phyloP scores from a whole-genome alignment of 2,888 invertebrate species.

The Corbicula japonica region DNA sequence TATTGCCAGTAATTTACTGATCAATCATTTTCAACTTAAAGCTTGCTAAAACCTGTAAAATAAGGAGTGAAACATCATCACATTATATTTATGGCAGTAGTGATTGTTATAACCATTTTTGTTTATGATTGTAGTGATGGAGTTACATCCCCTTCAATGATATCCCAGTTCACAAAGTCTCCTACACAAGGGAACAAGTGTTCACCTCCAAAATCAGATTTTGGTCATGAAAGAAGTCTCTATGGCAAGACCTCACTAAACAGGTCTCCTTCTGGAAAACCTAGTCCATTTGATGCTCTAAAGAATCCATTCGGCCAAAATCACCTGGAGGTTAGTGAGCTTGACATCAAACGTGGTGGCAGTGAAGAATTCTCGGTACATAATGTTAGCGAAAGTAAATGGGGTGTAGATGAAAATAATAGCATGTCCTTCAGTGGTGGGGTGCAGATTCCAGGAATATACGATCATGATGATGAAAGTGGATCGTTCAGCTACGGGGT shows the following conservation, averaged over 20 bases:
- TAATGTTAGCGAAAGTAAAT: slow-evolving; percentile 42
- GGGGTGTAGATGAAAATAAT: slow-evolving; percentile 59
- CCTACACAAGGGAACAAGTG: slow-evolving; percentile 27
- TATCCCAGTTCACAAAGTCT: slow-evolving; percentile 29
- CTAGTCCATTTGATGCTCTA: slow-evolving; percentile 57
- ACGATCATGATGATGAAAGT: slow-evolving; percentile 63
- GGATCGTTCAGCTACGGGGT: slow-evolving; percentile 67
- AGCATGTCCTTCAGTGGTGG: slow-evolving; percentile 61
- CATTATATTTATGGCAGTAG: too few species aligned
- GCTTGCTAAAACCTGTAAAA: too few species aligned
- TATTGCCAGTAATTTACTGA: too few species aligned
- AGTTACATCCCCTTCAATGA: slow-evolving; percentile 31
- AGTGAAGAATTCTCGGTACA: slow-evolving; percentile 77
- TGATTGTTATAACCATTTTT: too few species aligned
- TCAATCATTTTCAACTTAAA: too few species aligned
- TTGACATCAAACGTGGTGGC: slow-evolving; percentile 60
- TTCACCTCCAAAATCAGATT: slow-evolving; percentile 5
- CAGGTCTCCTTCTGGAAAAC: too few species aligned
- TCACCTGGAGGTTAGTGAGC: slow-evolving; percentile 45
- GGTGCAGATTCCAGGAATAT: background rate
- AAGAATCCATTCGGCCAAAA: slow-evolving; percentile 71
- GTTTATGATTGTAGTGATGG: slow-evolving; percentile 37
- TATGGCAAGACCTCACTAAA: too few species aligned
- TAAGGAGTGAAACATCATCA: too few species aligned
- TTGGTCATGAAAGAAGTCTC: background rate